These are phyloP conservation scores for Oscheius sp. DNA, from an alignment of 2,888 invertebrate species.

Conservation along the genomic window DNA sequence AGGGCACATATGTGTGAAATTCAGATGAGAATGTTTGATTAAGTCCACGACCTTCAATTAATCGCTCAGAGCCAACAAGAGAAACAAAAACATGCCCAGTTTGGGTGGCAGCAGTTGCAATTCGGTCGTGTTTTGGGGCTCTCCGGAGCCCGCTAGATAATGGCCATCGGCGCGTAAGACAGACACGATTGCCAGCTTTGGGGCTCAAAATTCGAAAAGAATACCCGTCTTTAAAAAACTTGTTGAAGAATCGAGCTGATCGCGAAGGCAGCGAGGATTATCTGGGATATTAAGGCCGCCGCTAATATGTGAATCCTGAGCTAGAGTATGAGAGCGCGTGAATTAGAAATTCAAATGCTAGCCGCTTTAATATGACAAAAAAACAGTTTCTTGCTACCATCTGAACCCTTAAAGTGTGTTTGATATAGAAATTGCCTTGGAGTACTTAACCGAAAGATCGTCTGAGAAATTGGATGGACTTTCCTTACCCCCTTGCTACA, in stretches of 20 bases:
- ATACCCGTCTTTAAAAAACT: neutral
- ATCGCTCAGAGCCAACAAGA: too few relatives aligned
- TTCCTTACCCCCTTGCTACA: neutral
- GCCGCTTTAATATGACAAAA: neutral
- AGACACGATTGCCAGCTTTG: neutral
- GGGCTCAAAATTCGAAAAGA: neutral
- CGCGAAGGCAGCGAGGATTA: conserved; percentile 17
- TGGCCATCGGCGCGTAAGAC: conserved; percentile 14
- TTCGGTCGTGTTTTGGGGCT: conserved; percentile 12
- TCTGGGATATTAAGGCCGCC: conserved; percentile 26
- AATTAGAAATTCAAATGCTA: conserved; percentile 29
- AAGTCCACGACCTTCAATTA: neutral
- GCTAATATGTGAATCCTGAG: conserved; percentile 24
- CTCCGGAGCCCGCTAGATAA: conserved; percentile 10
- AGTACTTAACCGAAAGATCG: neutral
- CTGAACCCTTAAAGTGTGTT: too few relatives aligned
- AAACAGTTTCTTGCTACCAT: neutral
- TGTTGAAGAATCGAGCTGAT: conserved; percentile 8
- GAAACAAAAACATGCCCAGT: neutral
- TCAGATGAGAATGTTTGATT: neutral
- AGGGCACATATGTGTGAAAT: neutral
- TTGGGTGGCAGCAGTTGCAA: conserved; percentile 2
- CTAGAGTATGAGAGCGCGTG: neutral
- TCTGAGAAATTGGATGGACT: conserved; percentile 11
- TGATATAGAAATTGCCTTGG: neutral